Percentiles rank a stretch among this genome's conserved stretches.
phyloP scores from a whole-genome alignment of 2,888 invertebrate genomes.

The Pollenia labialis region DNA sequence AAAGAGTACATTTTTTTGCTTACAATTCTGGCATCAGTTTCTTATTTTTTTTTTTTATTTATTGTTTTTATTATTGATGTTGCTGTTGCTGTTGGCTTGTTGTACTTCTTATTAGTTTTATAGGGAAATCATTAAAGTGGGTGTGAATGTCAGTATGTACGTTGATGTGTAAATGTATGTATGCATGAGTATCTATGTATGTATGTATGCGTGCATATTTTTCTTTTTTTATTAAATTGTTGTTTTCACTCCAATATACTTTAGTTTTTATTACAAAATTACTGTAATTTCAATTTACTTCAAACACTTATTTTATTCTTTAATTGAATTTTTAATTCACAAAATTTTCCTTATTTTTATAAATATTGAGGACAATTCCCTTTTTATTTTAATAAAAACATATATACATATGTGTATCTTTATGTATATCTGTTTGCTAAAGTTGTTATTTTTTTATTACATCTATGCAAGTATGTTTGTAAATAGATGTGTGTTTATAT shows the following conservation, averaged over 20 bases:
- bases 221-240: background rate
- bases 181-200: background rate
- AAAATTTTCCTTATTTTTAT: constrained; percentile 17
- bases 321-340: background rate
- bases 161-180: background rate
- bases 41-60: constrained; percentile 16
- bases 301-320: constrained; percentile 13
- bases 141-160: constrained; percentile 29
- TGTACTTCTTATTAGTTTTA: constrained; percentile 35
- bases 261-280: constrained; percentile 9
- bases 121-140: constrained; percentile 49
- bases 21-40: constrained; percentile 64
- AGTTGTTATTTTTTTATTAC: constrained; percentile 46
- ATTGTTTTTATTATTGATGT: constrained; percentile 6
- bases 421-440: constrained; percentile 25
- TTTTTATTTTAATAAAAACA: constrained; percentile 16
- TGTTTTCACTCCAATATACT: constrained; percentile 51
- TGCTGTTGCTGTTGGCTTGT: constrained; percentile 20
- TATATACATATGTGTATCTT: background rate
- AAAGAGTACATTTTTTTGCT: constrained; percentile 40
- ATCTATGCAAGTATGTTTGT: constrained; percentile 23
- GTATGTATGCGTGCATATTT: background rate
- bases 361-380: constrained; percentile 30
- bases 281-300: constrained; percentile 27
- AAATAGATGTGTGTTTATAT: constrained; percentile 39